Percentiles rank a stretch among this genome's conserved stretches.
Evolutionary conservation across 2,113 vertebrate species (phyloP).

Genomic region (Brachypodius melanocephalos): DNA sequence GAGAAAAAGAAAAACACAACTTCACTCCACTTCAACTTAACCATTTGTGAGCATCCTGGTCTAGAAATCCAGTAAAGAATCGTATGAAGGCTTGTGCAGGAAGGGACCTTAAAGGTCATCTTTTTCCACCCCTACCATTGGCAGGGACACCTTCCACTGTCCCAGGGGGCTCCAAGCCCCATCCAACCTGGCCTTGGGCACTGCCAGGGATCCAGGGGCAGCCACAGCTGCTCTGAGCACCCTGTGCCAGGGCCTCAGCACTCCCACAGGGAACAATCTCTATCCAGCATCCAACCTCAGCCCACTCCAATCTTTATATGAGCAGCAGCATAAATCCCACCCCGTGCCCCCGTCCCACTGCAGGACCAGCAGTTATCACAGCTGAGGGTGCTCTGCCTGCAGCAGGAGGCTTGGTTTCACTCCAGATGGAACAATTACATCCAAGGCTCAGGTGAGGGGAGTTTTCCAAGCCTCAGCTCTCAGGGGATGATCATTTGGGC

Average conservation of each 20-base stretch:
- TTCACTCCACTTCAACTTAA: not conserved
- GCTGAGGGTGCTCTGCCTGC: not conserved
- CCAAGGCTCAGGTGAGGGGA: not conserved
- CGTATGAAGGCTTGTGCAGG: not conserved
- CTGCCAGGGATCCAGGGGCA: not conserved
- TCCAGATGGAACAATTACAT: not conserved
- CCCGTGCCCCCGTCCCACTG: not conserved
- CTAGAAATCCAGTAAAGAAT: not conserved
- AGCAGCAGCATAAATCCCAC: not conserved
- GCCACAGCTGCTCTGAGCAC: not conserved
- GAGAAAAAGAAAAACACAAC: not conserved
- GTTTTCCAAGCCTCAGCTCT: not conserved
- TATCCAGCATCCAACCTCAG: not conserved
- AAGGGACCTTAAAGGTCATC: not conserved
- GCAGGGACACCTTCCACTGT: fast-evolving
- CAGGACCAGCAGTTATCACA: fast-evolving
- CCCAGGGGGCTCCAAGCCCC: not conserved
- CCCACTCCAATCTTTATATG: not conserved
- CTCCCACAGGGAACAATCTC: fast-evolving
- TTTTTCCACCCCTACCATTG: fast-evolving
- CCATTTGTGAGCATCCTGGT: not conserved
- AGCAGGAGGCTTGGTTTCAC: not conserved
- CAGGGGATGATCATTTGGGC: not conserved
- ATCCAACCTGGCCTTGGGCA: not conserved
- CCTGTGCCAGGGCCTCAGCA: not conserved